These are phyloP conservation scores for Neodiprion fabricii DNA, from an alignment of 1,140 invertebrate species.

Conservation along the genomic window DNA sequence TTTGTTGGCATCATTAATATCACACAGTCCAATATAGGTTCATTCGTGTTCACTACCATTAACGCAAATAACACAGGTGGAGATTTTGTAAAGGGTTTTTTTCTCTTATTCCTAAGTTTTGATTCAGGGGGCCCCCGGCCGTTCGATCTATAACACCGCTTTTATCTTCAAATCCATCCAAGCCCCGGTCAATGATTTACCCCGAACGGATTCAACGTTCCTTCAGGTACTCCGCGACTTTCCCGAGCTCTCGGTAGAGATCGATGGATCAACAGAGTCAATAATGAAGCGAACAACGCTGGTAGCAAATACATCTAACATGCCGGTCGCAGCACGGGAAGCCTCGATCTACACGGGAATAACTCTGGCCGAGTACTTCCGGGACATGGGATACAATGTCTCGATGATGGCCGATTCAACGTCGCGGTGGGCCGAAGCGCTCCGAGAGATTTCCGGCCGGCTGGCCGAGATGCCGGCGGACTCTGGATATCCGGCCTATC, in stretches of 20 bases:
- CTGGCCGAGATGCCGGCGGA: conserved; percentile 87
- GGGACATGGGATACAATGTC: conserved; percentile 85
- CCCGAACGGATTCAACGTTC: no score
- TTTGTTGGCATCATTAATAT: no score
- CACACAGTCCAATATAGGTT: no score
- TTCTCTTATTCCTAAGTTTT: no score
- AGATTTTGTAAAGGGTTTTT: no score
- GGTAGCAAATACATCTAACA: conserved; percentile 87
- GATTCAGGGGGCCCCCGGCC: no score
- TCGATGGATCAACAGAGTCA: conserved; percentile 74
- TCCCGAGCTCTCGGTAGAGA: conserved; percentile 77
- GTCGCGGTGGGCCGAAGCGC: conserved; percentile 84
- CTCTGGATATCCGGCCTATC: conserved; percentile 77
- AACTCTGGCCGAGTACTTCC: conserved; percentile 79
- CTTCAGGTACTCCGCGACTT: conserved; percentile 70
- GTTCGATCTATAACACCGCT: no score
- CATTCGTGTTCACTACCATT: no score
- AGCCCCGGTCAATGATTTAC: no score
- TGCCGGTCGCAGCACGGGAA: conserved; percentile 87
- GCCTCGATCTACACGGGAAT: conserved; percentile 88
- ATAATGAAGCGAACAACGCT: conserved; percentile 85
- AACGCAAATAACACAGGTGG: no score
- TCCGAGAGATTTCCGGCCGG: conserved; percentile 86
- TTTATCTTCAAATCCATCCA: no score
- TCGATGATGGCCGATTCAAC: conserved; percentile 91